phyloP scores from a whole-genome alignment of 2,113 vertebrate genomes.

The Penelope pileata region DNA sequence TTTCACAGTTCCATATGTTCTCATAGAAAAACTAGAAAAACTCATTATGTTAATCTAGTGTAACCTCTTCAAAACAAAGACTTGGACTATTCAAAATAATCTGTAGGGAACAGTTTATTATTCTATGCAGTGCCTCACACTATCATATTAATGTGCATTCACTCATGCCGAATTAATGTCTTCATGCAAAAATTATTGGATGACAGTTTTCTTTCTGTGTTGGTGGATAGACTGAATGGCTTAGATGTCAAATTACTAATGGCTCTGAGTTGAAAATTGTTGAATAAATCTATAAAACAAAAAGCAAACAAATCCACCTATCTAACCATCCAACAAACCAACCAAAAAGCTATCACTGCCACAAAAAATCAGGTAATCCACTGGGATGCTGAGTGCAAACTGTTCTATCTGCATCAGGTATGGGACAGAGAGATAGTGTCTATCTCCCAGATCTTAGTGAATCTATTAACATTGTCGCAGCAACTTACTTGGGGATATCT shows the following conservation, averaged over 20 bases:
- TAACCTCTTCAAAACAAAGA: not conserved
- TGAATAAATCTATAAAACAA: not conserved
- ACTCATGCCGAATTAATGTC: not conserved
- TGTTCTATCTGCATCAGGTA: not conserved
- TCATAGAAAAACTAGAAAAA: not conserved
- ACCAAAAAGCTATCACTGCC: no score
- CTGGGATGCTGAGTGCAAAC: not conserved
- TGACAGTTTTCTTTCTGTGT: not conserved
- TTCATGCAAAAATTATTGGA: not conserved
- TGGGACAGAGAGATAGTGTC: not conserved
- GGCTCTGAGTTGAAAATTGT: rapidly evolving
- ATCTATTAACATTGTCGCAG: not conserved
- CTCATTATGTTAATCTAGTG: not conserved
- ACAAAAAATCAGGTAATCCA: not conserved
- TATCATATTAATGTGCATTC: not conserved
- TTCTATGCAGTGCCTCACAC: not conserved
- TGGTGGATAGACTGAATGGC: not conserved
- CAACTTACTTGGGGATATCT: not conserved
- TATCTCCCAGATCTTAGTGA: not conserved
- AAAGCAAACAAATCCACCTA: not conserved
- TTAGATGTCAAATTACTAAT: not conserved
- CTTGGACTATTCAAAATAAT: not conserved
- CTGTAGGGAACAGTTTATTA: not conserved
- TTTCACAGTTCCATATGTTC: not conserved
- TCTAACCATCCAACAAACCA: no score